phyloP scores from a whole-genome alignment of 2,797 vertebrate species.

The Falco biarmicus region DNA sequence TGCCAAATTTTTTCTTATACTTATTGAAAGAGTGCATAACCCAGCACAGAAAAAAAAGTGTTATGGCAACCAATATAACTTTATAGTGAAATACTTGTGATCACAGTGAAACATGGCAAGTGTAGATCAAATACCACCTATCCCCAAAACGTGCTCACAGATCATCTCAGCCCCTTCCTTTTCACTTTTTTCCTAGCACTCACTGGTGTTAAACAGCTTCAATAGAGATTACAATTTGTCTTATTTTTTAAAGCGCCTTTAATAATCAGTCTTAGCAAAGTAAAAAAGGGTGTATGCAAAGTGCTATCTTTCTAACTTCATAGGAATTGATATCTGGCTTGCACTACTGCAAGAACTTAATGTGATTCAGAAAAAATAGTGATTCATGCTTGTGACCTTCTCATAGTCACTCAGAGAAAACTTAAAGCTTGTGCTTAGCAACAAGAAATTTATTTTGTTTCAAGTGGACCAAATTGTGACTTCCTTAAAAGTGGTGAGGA shows the following conservation, averaged over 20 bases:
- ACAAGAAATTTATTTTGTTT: background rate
- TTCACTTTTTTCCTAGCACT: background rate
- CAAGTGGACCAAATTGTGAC: background rate
- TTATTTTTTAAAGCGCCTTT: background rate
- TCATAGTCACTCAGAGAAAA: background rate
- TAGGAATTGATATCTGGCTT: background rate
- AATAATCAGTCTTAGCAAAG: background rate
- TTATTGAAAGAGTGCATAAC: conserved; percentile 13
- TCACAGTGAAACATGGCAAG: background rate
- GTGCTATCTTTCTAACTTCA: background rate
- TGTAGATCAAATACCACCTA: conserved; percentile 1
- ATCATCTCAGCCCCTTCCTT: background rate
- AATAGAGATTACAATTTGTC: background rate
- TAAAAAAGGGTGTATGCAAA: background rate
- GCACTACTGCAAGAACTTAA: background rate
- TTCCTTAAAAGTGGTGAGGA: background rate
- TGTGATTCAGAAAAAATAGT: background rate
- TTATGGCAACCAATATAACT: background rate
- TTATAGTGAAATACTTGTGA: background rate
- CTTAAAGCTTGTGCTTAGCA: background rate
- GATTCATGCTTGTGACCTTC: background rate
- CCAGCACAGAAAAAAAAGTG: background rate
- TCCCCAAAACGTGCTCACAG: background rate
- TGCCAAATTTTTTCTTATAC: background rate
- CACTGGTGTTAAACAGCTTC: background rate